Evolutionary conservation across 2,113 vertebrate genomes (phyloP), one percentile per base, ranked within the genome.

Genomic region (Toxotes jaculatrix): DNA sequence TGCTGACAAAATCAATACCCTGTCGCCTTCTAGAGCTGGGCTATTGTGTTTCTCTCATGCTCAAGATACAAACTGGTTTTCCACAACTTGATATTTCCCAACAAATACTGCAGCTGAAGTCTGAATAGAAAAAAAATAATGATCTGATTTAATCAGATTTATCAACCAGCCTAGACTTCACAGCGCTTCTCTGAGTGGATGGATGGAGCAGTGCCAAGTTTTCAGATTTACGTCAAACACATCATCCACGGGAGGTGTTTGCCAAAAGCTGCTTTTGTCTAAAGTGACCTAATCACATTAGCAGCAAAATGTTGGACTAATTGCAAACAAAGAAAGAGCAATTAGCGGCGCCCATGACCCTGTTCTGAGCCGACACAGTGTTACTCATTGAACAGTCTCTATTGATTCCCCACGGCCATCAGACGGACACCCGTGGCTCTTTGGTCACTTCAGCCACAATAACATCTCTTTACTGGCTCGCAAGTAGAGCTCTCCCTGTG

Each of bases 291-390:
- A 84, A 92, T 92, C 88, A 79, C 78, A 78, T 91, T 74, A 91
- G 78, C 47, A 16, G 51, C 76, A 83, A 79, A 86, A 89, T 86
- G 77, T 77, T 34, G 60, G 55, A 81, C 90, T 88, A 86, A 90
- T 90, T 87, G 85, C 75, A 84, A 91, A 91, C 88, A 86, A 89
- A 93, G 88, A 69, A 27, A 34, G 57, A 82, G 85, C 83, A 91
- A 92, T 93, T 91, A 92, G 86, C 47, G 66, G 80, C 67, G 40
- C 61, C 82, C 42, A 43, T 63, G 77, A 68, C 51, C 63, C 67
- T 60, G 73, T 73, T 67, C 80, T 87, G 80, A 78, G 80, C 51
- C 12, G 38, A 38, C 17, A 31, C 74, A 32, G 47, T 70, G 77
- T 75, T 84, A 61, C 80, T 88, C 63, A 83, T 82, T 87, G 83